Evolutionary conservation across 2,888 invertebrate genomes (phyloP).

Genomic region (Elegia similella): DNA sequence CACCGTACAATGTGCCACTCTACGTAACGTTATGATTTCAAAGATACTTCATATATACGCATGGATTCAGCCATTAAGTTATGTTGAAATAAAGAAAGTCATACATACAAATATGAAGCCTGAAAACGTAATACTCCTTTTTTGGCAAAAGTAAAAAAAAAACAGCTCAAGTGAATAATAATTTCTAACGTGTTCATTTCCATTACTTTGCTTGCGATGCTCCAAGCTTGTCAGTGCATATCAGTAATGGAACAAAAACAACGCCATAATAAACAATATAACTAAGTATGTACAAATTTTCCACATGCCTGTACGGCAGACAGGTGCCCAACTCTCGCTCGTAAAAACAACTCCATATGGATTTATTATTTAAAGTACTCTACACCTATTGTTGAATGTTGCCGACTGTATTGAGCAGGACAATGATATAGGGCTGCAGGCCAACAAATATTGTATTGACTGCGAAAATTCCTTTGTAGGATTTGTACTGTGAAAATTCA

Average conservation of each 20-base stretch:
- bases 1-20: too few relatives aligned
- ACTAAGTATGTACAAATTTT: constrained; percentile 21
- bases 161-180: too few relatives aligned
- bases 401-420: constrained; percentile 40
- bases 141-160: too few relatives aligned
- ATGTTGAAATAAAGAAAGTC: too few relatives aligned
- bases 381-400: constrained; percentile 59
- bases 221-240: background rate
- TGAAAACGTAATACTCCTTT: too few relatives aligned
- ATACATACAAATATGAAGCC: too few relatives aligned
- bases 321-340: constrained; percentile 65
- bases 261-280: constrained; percentile 19
- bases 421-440: constrained; percentile 11
- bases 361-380: constrained; percentile 69
- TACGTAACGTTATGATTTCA: too few relatives aligned
- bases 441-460: background rate
- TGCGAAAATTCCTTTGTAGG: constrained; percentile 11
- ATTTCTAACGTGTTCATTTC: too few relatives aligned
- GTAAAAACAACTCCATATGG: constrained; percentile 67
- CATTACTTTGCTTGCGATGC: too few relatives aligned
- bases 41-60: too few relatives aligned
- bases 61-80: too few relatives aligned
- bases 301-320: constrained; percentile 39
- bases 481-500: background rate
- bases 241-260: constrained; percentile 1